Conservation (phyloP, 2,797 vertebrate species). For the Alauda arvensis region DNA sequence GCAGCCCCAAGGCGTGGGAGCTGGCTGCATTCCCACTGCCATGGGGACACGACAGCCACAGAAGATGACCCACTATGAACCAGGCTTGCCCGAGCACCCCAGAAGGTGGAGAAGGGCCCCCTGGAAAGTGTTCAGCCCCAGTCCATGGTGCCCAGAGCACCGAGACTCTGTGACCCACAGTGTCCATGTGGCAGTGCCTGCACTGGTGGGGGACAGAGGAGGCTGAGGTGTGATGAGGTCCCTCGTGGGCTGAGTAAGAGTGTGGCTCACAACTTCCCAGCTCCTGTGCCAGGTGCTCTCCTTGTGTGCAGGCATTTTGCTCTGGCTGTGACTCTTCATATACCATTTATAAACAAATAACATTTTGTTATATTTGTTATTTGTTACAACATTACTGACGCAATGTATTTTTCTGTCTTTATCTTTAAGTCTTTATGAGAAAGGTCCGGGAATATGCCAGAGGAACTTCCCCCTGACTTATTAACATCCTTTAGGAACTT, state of each 20-base stretch:
- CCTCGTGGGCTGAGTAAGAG: fast-evolving
- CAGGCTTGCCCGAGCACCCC: fast-evolving
- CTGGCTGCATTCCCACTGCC: background rate
- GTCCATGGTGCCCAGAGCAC: background rate
- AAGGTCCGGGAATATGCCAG: background rate
- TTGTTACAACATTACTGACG: background rate
- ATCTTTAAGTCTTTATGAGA: background rate
- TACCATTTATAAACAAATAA: background rate
- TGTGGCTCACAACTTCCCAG: background rate
- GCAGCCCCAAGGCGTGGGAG: background rate
- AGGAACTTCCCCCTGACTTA: constrained; percentile 1
- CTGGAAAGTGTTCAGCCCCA: background rate
- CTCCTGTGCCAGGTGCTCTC: background rate
- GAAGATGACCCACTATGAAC: background rate
- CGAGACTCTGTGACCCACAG: background rate
- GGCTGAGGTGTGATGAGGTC: background rate
- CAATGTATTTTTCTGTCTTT: constrained; percentile 24
- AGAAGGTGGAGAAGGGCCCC: background rate
- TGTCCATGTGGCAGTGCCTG: background rate
- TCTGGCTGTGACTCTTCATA: background rate
- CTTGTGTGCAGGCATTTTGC: fast-evolving
- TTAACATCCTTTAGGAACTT: constrained; percentile 15
- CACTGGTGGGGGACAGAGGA: background rate
- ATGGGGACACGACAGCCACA: background rate
- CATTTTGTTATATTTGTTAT: background rate